phyloP scores from a whole-genome alignment of 2,797 vertebrate species.

The Catharus ustulatus region DNA sequence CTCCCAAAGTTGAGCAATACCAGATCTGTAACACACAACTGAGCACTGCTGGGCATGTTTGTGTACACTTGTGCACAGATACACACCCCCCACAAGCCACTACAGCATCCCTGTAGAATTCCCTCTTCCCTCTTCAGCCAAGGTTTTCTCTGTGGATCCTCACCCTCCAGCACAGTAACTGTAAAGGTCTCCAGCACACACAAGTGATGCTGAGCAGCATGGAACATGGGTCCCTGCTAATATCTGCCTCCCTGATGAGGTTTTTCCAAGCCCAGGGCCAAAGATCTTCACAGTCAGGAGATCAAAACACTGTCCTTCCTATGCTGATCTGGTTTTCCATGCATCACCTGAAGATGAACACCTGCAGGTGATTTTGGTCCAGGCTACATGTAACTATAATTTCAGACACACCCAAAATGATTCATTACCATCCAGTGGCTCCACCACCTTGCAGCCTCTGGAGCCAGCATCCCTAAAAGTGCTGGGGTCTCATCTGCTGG shows the following conservation, averaged over 20 bases:
- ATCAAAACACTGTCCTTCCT: neutral
- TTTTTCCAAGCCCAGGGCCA: neutral
- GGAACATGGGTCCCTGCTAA: neutral
- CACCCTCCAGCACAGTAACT: neutral
- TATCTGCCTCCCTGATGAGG: neutral
- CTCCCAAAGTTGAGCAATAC: neutral
- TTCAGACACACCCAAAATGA: neutral
- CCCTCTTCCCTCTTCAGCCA: neutral
- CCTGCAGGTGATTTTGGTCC: neutral
- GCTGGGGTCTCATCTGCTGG: neutral
- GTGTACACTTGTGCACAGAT: neutral
- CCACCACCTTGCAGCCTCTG: neutral
- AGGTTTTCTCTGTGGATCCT: neutral
- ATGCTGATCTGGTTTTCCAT: neutral
- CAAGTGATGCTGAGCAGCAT: neutral
- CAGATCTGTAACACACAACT: neutral
- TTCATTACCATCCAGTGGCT: neutral
- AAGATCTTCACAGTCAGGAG: neutral
- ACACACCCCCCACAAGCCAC: neutral
- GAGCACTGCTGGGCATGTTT: neutral
- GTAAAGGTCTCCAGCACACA: neutral
- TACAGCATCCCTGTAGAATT: neutral
- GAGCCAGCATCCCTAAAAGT: neutral
- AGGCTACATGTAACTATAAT: neutral
- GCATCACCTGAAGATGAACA: neutral